phyloP scores from a whole-genome alignment of 2,797 vertebrate species.

The Catostomus latipinnis region DNA sequence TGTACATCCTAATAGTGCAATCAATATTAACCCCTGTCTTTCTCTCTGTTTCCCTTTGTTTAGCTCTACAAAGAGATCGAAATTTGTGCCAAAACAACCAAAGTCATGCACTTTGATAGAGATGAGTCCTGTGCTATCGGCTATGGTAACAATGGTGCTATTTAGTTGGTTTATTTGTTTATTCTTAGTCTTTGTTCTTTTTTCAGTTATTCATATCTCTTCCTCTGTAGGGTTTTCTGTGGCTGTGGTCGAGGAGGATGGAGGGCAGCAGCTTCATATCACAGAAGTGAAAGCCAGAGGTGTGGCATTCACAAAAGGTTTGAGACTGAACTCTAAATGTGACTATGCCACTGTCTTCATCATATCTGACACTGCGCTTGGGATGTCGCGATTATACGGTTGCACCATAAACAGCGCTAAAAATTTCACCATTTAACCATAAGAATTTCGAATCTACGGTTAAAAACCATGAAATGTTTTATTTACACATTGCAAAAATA shows the following conservation, averaged over 20 bases:
- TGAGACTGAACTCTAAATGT: constrained; percentile 17
- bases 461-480: no score
- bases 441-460: no score
- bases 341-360: neutral
- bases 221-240: constrained; percentile 86
- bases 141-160: constrained; percentile 83
- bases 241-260: constrained; percentile 88
- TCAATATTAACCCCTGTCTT: neutral
- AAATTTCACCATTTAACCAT: no score
- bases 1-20: constrained; percentile 11
- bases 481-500: no score
- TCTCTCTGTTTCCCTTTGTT: constrained; percentile 39
- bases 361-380: neutral
- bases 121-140: constrained; percentile 81
- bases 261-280: constrained; percentile 87
- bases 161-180: neutral
- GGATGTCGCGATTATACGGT: no score
- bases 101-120: constrained; percentile 87
- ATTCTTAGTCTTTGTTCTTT: no score
- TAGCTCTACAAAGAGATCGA: constrained; percentile 97
- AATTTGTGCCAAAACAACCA: constrained; percentile 89
- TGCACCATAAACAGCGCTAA: no score
- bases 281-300: constrained; percentile 87
- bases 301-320: constrained; percentile 89
- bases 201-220: no score